These are phyloP conservation scores for Onychorhynchus coronatus DNA, from an alignment of 2,113 vertebrate species.

Conservation along the genomic window DNA sequence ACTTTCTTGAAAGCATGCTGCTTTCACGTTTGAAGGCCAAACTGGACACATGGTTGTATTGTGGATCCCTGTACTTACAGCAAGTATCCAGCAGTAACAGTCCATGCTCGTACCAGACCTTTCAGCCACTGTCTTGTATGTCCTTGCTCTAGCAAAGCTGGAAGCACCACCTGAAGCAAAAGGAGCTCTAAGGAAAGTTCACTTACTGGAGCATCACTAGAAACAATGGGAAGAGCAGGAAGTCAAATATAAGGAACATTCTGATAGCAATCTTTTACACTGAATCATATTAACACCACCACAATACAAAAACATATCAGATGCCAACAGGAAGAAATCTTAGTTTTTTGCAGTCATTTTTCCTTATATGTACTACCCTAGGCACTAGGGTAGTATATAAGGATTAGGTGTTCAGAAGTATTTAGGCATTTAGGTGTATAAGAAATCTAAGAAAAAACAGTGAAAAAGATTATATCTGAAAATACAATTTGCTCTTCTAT, in stretches of 20 bases:
- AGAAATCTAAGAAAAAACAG: background rate
- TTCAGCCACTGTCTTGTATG: constrained; percentile 98
- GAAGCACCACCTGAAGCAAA: constrained; percentile 96
- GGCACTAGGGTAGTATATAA: no score
- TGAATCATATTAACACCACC: background rate
- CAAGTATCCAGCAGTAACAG: constrained; percentile 92
- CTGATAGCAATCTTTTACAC: background rate
- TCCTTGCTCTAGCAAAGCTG: constrained; percentile 95
- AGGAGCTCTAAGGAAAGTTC: constrained; percentile 96
- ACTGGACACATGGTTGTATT: background rate
- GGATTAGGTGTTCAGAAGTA: background rate
- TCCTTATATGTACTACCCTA: background rate
- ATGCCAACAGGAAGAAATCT: background rate
- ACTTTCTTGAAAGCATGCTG: background rate
- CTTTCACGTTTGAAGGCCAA: background rate
- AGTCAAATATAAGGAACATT: background rate
- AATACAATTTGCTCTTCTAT: background rate
- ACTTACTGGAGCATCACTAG: constrained; percentile 96
- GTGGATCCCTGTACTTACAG: constrained; percentile 79
- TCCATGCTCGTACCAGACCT: constrained; percentile 96
- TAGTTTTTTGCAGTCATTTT: background rate
- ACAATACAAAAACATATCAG: background rate
- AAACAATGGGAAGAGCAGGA: constrained; percentile 8
- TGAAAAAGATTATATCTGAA: background rate
- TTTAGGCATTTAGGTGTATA: background rate